Base-by-base conservation (phyloP, 2,113 vertebrate species). In the Megaceryle maxima region DNA sequence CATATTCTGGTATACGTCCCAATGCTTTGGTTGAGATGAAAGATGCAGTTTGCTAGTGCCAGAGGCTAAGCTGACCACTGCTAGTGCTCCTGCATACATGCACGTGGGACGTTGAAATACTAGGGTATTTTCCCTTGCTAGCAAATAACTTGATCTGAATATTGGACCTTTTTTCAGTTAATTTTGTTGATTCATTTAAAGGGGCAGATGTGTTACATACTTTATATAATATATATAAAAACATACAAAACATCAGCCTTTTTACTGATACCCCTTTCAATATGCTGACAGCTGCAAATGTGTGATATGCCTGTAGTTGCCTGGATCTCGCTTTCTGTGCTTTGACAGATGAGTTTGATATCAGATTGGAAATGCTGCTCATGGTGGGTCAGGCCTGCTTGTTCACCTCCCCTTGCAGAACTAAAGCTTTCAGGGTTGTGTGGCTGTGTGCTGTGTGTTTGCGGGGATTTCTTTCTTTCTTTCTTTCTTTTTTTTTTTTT, bases 21-120 rank as follows among this genome's bases (percentile, higher is more conserved):
- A 37, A n/a, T 83, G 26, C 53, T 76, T 88, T 85, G 62, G 39
- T 91, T 63, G 66, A 87, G 62, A 35, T 78, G 48, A 72, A 90
- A 44, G 48, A 43, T 82, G 57, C 44, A 18, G 21, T 94, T 85
- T 90, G 66, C 43, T 55, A 33, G 59, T 26, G 19, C 16, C 35
- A 55, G 28, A 55, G 20, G 25, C 74, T 59, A 46, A 87, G 43
- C 35, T 72, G 75, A 72, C 28, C 43, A 6, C 74, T 64, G 13
- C 28, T 46, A 16, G 51, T 46, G 33, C 35, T 87, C 48, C 41
- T 87, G 59, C 82, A 39, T 59, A 51, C 5, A 2, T 57, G 28
- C 28, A 78, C 21, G 31, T 50, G 18, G 20, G 24, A 82, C 31
- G 5, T 51, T 8, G 10, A 59, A 91, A n/a, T 67, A 20, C 16